These are phyloP conservation scores for Odontamblyopus rebecca DNA, from an alignment of 2,797 vertebrate species.

Conservation along the genomic window DNA sequence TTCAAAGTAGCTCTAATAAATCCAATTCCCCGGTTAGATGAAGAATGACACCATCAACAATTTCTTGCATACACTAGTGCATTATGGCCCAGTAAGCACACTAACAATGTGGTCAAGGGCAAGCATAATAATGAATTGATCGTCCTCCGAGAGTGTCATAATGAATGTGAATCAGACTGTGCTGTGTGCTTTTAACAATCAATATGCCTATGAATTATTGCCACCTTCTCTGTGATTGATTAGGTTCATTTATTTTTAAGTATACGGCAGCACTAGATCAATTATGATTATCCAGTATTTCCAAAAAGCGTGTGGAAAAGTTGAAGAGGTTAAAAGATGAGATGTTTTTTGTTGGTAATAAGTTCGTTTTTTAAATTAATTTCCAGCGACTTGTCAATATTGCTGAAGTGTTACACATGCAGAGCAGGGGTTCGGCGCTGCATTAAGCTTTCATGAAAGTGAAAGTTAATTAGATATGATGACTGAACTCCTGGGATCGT, in stretches of 20 bases:
- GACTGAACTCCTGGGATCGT: constrained; percentile 90
- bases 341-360: background rate
- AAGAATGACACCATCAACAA: constrained; percentile 41
- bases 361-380: constrained; percentile 65
- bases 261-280: constrained; percentile 49
- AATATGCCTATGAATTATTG: constrained; percentile 63
- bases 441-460: constrained; percentile 92
- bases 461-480: constrained; percentile 94
- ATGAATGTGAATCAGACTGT: constrained; percentile 71
- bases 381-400: constrained; percentile 80
- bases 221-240: constrained; percentile 61
- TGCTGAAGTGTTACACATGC: constrained; percentile 77
- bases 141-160: constrained; percentile 70
- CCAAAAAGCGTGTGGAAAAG: constrained; percentile 31
- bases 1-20: constrained; percentile 9
- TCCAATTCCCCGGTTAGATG: constrained; percentile 11
- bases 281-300: constrained; percentile 46
- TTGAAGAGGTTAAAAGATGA: constrained; percentile 24
- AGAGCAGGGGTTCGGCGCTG: constrained; percentile 64
- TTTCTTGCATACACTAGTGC: constrained; percentile 21
- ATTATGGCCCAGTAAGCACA: constrained; percentile 63
- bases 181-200: constrained; percentile 66
- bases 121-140: constrained; percentile 70
- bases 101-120: constrained; percentile 66
- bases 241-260: constrained; percentile 63